phyloP scores from a whole-genome alignment of 2,113 vertebrate genomes.

The Elanoides forficatus region DNA sequence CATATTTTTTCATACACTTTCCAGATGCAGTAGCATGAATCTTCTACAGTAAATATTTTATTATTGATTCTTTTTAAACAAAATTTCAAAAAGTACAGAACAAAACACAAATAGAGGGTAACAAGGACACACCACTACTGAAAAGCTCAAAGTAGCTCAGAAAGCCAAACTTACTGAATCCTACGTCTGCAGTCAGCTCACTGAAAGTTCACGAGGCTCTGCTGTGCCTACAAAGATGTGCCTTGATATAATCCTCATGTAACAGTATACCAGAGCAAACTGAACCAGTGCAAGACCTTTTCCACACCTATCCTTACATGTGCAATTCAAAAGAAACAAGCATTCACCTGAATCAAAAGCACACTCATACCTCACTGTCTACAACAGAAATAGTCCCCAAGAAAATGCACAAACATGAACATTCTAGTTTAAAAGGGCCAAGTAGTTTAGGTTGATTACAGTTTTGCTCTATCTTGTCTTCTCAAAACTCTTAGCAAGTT shows the following conservation, averaged over 20 bases:
- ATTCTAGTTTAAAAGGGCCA: not conserved
- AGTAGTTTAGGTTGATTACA: not conserved
- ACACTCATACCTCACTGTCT: not conserved
- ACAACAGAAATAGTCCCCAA: not conserved
- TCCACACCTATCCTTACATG: not conserved
- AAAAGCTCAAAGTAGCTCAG: not conserved
- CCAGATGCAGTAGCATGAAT: not conserved
- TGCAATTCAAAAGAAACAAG: not conserved
- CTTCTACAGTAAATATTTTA: not conserved
- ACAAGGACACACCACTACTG: not conserved
- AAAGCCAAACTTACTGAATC: not conserved
- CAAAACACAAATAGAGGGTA: not conserved
- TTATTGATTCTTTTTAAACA: not conserved
- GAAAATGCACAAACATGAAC: not conserved
- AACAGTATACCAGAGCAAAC: not conserved
- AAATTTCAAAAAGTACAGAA: not conserved
- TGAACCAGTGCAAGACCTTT: not conserved
- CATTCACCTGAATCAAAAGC: not conserved
- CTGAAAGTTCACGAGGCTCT: not conserved
- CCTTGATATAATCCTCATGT: not conserved
- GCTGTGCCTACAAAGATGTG: not conserved
- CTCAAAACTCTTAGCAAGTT: not conserved
- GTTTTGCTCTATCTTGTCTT: not conserved
- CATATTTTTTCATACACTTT: not conserved
- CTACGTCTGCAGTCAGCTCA: not conserved